Conservation (phyloP, 2,888 invertebrate genomes). For the Eudemis profundana region DNA sequence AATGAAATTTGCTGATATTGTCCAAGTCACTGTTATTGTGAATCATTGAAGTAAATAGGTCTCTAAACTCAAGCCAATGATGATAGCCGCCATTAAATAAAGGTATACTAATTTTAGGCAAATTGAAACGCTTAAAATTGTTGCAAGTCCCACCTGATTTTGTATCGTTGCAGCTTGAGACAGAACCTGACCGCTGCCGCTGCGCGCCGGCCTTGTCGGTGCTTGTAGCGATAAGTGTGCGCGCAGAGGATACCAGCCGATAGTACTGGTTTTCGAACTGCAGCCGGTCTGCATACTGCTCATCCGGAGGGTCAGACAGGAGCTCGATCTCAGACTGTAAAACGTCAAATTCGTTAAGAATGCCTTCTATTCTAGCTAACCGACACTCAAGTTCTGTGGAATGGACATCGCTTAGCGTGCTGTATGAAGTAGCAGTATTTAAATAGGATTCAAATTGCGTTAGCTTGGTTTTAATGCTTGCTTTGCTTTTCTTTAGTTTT, state of each 20-base stretch:
- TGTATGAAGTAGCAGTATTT: neutral
- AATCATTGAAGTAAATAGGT: slow-evolving; percentile 7
- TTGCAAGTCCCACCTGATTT: slow-evolving; percentile 15
- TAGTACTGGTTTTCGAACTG: slow-evolving; percentile 13
- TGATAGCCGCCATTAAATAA: slow-evolving; percentile 16
- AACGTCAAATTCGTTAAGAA: too few species aligned
- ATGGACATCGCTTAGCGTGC: neutral
- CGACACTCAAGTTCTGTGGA: slow-evolving; percentile 4
- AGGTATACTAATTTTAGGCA: slow-evolving; percentile 11
- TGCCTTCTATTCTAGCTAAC: neutral
- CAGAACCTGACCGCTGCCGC: neutral
- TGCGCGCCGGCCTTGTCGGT: neutral
- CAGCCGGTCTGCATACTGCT: slow-evolving; percentile 2
- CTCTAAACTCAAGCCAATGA: slow-evolving; percentile 22
- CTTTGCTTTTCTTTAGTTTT: too few species aligned
- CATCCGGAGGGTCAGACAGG: slow-evolving; percentile 5
- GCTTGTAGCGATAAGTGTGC: slow-evolving; percentile 2
- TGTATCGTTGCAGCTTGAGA: neutral
- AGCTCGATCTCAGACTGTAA: slow-evolving; percentile 9
- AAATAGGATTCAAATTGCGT: neutral
- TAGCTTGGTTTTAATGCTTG: too few species aligned
- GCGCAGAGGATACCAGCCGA: slow-evolving; percentile 5
- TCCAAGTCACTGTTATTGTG: neutral
- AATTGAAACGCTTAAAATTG: slow-evolving; percentile 2
- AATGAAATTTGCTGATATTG: slow-evolving; percentile 24